These are phyloP conservation scores for Dendrocopos noguchii DNA, from an alignment of 2,113 vertebrate genomes.

Conservation along the genomic window DNA sequence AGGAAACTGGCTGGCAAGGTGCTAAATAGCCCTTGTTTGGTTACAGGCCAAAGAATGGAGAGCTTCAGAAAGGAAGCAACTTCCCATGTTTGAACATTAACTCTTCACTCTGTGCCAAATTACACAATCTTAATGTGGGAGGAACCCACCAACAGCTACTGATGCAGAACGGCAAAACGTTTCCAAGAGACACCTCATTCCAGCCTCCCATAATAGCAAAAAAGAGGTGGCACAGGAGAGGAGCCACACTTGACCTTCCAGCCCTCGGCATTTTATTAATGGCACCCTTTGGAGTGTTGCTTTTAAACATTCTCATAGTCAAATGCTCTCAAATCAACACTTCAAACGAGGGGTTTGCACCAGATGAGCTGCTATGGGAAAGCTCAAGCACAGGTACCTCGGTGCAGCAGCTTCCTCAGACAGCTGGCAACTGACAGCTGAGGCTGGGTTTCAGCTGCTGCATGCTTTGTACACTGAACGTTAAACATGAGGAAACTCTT, in stretches of 20 bases:
- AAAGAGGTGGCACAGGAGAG: background rate
- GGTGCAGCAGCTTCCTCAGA: fast-evolving
- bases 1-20: slow-evolving; percentile 40
- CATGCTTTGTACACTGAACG: fast-evolving
- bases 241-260: background rate
- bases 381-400: background rate
- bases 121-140: slow-evolving; percentile 27
- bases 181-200: background rate
- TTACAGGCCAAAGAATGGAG: slow-evolving; percentile 7
- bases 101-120: slow-evolving; percentile 46
- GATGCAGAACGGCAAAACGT: background rate
- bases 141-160: slow-evolving; percentile 12
- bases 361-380: background rate
- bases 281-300: background rate
- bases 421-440: background rate
- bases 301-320: background rate
- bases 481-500: background rate
- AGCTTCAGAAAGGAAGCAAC: slow-evolving; percentile 14
- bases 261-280: background rate
- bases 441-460: background rate
- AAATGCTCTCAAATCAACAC: background rate
- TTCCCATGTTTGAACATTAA: background rate
- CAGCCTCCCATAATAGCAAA: background rate
- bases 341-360: background rate
- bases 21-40: slow-evolving; percentile 62